Base-by-base conservation (phyloP, 2,888 invertebrate genomes). In the Saturnia japonica region DNA sequence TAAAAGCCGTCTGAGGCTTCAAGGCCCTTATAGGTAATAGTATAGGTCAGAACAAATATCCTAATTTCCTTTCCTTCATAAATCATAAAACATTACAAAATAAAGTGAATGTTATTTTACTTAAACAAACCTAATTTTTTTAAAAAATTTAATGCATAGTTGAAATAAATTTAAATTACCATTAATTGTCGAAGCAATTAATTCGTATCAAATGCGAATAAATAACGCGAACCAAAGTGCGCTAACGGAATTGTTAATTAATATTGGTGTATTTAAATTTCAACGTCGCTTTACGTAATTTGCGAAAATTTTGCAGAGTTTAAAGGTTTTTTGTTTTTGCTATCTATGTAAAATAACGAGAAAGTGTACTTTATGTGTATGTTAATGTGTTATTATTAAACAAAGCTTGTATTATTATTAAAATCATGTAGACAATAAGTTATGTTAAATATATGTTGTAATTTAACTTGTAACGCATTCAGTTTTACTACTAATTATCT, bases 111-210 rank as follows among this genome's bases (percentile, higher is more conserved):
- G 2, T 34, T 34, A 51, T 14, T 51, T 19, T 19, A 51, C 7
- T 19, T 51, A 1, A 14, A 28, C 28, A 60, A 28, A 12, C 14
- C 28, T 60, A 28, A 57, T 16, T 12, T 54, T 22, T 54, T 54
- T 54, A 54, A 25, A 14, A 14, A 60, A 28, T 11, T 28, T 60
- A 28, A 28, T 25, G 25, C 57, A 28, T 60, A 60, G 64, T 54
- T 57, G 19, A 12, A 67, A 67, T 43, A 67, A 3, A 45, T 45
- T 43, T 22, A 42, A 67, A 67, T 67, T 64, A 76, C 72, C 71
- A 72, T 77, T 75, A 77, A 76, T 75, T 73, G 75, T 76, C 74
- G 74, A 74, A 64, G 72, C 77, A 78, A 80, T 80, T 77, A 78
- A 80, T 77, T 78, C 74, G 51, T 69, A 70, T 69, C 72, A 74